Conservation (phyloP, 2,888 invertebrate genomes). For the Leistus spinibarbis region DNA sequence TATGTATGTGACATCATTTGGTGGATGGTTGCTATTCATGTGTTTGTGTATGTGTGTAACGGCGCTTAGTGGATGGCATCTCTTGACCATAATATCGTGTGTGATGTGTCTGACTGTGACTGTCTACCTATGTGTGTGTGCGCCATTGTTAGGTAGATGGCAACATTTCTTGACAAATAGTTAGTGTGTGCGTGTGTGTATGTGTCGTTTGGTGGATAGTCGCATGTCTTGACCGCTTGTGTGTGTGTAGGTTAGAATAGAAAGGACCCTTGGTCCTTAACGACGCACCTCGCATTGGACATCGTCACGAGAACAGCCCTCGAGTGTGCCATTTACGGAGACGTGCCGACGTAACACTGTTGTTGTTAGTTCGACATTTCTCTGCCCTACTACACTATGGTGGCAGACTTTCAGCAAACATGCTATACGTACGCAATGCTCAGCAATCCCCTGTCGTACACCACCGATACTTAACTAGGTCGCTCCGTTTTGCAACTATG, state of each 20-base stretch:
- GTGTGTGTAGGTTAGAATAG: not conserved
- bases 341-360: conserved; percentile 4
- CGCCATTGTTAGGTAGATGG: not conserved
- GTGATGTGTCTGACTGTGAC: not conserved
- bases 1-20: too few species aligned
- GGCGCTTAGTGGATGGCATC: too few species aligned
- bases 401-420: conserved; percentile 1
- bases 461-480: not conserved
- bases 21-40: too few species aligned
- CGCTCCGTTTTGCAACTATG: not conserved
- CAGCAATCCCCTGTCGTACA: not conserved
- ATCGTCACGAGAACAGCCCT: conserved; percentile 7
- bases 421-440: not conserved
- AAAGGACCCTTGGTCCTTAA: not conserved
- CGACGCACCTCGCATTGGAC: conserved; percentile 3
- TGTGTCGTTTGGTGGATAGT: not conserved
- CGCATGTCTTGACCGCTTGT: not conserved
- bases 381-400: not conserved
- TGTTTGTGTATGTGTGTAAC: not conserved
- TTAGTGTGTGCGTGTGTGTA: not conserved
- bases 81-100: not conserved
- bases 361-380: conserved; percentile 8
- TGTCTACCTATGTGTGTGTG: not conserved
- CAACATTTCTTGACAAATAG: not conserved
- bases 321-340: conserved; percentile 5